phyloP scores from a whole-genome alignment of 2,113 vertebrate genomes.

The Semnornis frantzii region DNA sequence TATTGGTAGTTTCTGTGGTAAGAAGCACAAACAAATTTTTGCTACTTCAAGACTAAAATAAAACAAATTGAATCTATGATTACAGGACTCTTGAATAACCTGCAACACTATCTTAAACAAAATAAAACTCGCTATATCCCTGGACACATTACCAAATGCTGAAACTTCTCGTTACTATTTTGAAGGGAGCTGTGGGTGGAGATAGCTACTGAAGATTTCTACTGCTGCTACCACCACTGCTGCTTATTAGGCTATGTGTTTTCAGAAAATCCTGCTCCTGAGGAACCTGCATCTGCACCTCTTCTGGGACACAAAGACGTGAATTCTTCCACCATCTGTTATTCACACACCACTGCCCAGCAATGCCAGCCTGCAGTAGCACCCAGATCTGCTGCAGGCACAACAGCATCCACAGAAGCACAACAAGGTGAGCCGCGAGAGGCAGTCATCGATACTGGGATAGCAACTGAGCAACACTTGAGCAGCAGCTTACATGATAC shows the following conservation, averaged over 20 bases:
- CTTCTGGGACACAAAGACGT: background rate
- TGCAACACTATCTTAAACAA: background rate
- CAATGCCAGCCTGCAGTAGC: background rate
- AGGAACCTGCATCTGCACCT: background rate
- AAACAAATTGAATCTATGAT: background rate
- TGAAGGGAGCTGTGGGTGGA: background rate
- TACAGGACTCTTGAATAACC: background rate
- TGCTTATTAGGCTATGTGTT: background rate
- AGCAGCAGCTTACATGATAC: background rate
- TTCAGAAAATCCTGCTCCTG: background rate
- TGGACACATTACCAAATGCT: background rate
- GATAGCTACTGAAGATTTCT: conserved; percentile 15
- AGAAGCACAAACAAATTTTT: background rate
- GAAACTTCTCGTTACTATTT: background rate
- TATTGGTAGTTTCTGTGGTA: background rate
- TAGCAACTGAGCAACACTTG: background rate
- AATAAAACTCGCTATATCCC: background rate
- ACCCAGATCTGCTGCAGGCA: background rate
- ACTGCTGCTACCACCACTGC: background rate
- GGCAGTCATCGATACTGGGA: background rate
- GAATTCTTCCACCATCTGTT: background rate
- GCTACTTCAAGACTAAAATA: background rate
- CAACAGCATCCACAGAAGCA: background rate
- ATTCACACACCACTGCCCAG: background rate
- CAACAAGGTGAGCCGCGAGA: background rate